These are phyloP conservation scores for Gastrophryne carolinensis DNA, from an alignment of 2,797 vertebrate species.

Conservation along the genomic window DNA sequence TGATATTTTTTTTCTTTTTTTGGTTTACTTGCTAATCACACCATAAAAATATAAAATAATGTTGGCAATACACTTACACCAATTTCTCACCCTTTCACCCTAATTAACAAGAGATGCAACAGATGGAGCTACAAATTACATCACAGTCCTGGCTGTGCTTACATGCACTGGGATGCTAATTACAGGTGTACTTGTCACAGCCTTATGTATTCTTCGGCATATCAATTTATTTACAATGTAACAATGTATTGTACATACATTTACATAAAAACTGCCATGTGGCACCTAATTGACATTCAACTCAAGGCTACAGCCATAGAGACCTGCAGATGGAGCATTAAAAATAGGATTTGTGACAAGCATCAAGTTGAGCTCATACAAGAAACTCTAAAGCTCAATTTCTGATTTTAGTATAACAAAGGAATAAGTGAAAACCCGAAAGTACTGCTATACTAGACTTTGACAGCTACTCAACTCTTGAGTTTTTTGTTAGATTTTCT, in stretches of 20 bases:
- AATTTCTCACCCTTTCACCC: constrained; percentile 13
- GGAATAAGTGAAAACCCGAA: too few relatives aligned
- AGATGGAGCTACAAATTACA: constrained; percentile 48
- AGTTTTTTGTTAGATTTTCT: too few relatives aligned
- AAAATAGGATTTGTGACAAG: not conserved
- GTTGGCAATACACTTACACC: not conserved
- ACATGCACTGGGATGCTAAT: constrained; percentile 24
- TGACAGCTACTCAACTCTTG: too few relatives aligned
- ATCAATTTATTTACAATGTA: constrained; percentile 46
- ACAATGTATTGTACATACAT: constrained; percentile 35
- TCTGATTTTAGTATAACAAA: too few relatives aligned
- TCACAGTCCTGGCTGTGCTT: constrained; percentile 27
- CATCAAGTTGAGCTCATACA: too few relatives aligned
- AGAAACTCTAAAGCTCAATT: too few relatives aligned
- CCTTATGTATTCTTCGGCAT: constrained; percentile 38
- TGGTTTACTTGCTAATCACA: constrained; percentile 12
- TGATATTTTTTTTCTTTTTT: constrained; percentile 12
- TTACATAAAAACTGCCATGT: constrained; percentile 32
- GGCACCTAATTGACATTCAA: constrained; percentile 21
- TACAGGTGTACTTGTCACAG: constrained; percentile 47
- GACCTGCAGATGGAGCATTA: not conserved
- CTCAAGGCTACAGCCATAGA: not conserved
- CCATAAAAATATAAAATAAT: not conserved
- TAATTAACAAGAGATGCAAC: constrained; percentile 46
- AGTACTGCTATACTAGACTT: too few relatives aligned